Percentiles rank a stretch among this genome's conserved stretches.
These are phyloP conservation scores for Steinernema hermaphroditum DNA, from an alignment of 2,888 invertebrate genomes.

Conservation along the genomic window DNA sequence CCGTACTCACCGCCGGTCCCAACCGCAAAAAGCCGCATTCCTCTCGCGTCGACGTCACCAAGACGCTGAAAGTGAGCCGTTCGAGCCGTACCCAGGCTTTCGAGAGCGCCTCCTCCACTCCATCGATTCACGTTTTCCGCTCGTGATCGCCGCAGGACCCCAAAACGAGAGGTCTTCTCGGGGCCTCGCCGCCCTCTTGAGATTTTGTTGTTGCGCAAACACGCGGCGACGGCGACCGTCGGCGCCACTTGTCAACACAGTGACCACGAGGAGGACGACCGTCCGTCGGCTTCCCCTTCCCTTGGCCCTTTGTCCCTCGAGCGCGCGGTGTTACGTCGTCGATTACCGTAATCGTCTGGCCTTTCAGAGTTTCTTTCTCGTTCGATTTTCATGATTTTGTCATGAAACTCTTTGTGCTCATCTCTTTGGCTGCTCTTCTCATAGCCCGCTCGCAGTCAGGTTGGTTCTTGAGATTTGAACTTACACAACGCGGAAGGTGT, in stretches of 20 bases:
- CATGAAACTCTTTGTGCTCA: slow-evolving; percentile 2
- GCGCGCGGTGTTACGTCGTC: slow-evolving; percentile 5
- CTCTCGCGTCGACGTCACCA: too few relatives aligned
- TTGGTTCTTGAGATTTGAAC: slow-evolving; percentile 20
- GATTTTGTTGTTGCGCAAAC: slow-evolving; percentile 28
- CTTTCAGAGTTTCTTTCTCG: background rate
- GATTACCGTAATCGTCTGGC: background rate
- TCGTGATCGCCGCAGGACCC: background rate
- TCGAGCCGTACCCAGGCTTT: too few relatives aligned
- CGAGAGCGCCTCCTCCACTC: background rate
- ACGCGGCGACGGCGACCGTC: slow-evolving; percentile 15
- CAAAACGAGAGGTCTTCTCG: slow-evolving; percentile 11
- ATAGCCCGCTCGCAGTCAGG: background rate
- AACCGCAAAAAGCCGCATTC: too few relatives aligned
- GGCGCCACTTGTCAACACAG: slow-evolving; percentile 22
- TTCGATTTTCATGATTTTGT: background rate
- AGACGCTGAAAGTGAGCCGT: too few relatives aligned
- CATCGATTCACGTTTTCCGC: slow-evolving; percentile 21
- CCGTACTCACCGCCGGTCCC: too few relatives aligned
- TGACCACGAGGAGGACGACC: slow-evolving; percentile 21
- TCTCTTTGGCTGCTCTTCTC: background rate
- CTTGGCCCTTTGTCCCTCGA: background rate
- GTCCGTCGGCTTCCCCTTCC: background rate
- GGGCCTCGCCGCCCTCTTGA: slow-evolving; percentile 8
- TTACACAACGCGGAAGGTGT: too few relatives aligned